These are phyloP conservation scores for Schlechtendalia chinensis DNA, from an alignment of 1,140 invertebrate species.

Conservation along the genomic window DNA sequence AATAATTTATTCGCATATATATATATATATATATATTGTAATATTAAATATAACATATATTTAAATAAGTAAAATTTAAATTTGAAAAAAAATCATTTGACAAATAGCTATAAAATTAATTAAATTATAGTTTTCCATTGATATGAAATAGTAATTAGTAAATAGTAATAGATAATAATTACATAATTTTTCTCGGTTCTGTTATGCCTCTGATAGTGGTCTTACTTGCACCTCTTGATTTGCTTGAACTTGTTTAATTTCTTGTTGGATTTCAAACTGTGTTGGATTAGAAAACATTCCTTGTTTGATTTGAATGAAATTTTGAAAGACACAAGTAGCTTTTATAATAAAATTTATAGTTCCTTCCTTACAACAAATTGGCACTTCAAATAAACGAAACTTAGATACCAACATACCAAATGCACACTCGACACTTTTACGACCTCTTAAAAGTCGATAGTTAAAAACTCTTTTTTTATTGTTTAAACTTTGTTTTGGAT, in stretches of 20 bases:
- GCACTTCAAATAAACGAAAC: background rate
- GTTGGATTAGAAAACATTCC: conserved; percentile 12
- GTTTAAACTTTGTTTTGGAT: conserved; percentile 6
- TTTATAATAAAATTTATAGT: conserved; percentile 10
- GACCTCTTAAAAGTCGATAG: background rate
- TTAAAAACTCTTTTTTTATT: background rate
- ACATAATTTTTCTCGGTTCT: conserved; percentile 17
- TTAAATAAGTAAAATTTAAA: too few species aligned
- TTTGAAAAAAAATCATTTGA: too few species aligned
- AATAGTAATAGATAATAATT: background rate
- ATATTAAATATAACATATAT: too few species aligned
- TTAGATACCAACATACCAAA: conserved; percentile 18
- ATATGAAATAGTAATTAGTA: conserved; percentile 14
- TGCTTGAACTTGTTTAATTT: background rate
- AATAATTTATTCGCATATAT: too few species aligned
- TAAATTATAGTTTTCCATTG: conserved; percentile 32
- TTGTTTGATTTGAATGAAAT: background rate
- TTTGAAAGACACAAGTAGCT: conserved; percentile 4
- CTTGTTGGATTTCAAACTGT: background rate
- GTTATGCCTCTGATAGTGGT: background rate
- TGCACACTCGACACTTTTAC: background rate
- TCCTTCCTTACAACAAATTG: conserved; percentile 11
- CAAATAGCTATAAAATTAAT: too few species aligned
- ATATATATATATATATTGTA: too few species aligned
- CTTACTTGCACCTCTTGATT: background rate